Conservation (phyloP, 2,113 vertebrate genomes). For the Stictonetta naevosa region DNA sequence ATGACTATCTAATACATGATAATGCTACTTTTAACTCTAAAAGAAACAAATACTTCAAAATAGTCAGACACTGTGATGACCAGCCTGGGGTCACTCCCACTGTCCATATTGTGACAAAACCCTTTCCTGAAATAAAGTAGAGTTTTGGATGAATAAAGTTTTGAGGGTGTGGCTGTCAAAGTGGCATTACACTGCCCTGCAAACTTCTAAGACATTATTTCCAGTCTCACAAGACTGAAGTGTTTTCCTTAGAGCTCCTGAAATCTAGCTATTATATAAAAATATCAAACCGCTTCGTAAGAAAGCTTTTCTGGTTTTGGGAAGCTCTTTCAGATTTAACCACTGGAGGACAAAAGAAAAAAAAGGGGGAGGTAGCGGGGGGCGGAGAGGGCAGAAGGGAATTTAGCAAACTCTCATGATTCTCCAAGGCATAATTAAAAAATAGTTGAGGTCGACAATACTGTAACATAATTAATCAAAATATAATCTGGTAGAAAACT, state of each 20-base stretch:
- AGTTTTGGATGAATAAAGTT: not conserved
- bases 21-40: not conserved
- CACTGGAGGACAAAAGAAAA: not conserved
- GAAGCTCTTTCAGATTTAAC: not conserved
- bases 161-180: not conserved
- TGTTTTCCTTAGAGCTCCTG: not conserved
- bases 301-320: not conserved
- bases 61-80: not conserved
- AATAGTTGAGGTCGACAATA: not conserved
- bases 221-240: not conserved
- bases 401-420: not conserved
- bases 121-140: not conserved
- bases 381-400: too few species aligned
- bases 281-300: not conserved
- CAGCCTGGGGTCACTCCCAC: not conserved
- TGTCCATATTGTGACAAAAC: not conserved
- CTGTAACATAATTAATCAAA: not conserved
- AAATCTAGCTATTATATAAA: not conserved
- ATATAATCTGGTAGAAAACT: not conserved
- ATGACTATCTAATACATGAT: not conserved
- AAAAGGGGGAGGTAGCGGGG: not conserved
- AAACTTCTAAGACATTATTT: not conserved
- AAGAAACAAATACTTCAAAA: not conserved
- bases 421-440: not conserved
- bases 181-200: not conserved